A percentile compares a stretch with the other conserved stretches of the same genome.
These are phyloP conservation scores for Hydroisotoma schaefferi DNA, from an alignment of 2,888 invertebrate species.

Conservation along the genomic window DNA sequence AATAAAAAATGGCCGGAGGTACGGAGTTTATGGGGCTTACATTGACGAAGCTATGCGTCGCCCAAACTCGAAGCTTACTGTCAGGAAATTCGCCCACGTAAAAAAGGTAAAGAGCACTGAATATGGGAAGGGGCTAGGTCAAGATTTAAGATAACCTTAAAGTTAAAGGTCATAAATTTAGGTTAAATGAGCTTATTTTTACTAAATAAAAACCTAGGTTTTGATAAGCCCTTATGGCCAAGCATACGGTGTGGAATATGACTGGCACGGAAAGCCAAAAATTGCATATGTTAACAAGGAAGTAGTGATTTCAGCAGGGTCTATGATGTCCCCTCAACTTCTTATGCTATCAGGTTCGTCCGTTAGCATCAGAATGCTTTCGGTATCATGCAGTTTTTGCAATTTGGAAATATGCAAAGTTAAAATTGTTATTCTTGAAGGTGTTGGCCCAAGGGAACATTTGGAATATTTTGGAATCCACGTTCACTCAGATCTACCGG, in stretches of 20 bases:
- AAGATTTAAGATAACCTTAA: no score
- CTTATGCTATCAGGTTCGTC: conserved; percentile 13
- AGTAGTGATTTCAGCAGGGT: conserved; percentile 37
- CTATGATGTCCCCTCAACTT: conserved; percentile 25
- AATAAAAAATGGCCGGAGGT: conserved; percentile 33
- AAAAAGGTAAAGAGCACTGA: conserved; percentile 24
- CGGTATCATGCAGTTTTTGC: no score
- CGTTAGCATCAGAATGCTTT: no score
- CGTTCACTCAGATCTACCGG: conserved; percentile 28
- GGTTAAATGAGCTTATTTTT: background rate
- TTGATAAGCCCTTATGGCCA: conserved; percentile 26
- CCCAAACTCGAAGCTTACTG: conserved; percentile 25
- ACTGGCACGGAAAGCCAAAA: conserved; percentile 25
- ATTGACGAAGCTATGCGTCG: conserved; percentile 27
- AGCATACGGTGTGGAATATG: conserved; percentile 43
- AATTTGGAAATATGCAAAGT: no score
- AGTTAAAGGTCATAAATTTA: background rate
- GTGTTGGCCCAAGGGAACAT: conserved; percentile 19
- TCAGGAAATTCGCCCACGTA: conserved; percentile 36
- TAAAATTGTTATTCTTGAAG: no score
- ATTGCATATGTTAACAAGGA: conserved; percentile 31
- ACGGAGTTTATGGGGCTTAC: conserved; percentile 26
- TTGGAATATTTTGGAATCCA: conserved; percentile 21
- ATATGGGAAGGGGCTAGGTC: no score
- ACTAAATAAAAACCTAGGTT: conserved; percentile 12